Conservation (phyloP, 2,113 vertebrate species). For the Monarcha castaneiventris region DNA sequence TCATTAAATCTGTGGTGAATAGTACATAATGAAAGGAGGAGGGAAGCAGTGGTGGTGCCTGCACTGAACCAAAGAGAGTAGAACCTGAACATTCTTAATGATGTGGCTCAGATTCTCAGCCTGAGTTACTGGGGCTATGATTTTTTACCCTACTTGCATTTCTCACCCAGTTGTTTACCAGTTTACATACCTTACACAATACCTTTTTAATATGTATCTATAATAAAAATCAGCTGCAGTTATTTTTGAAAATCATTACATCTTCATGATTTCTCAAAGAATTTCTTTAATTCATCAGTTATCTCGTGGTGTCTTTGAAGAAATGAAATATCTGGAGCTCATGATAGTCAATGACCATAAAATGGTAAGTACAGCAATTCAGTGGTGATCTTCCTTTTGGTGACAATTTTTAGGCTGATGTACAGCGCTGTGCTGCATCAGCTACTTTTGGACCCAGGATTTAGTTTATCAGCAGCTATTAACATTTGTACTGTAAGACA, state of each 20-base stretch:
- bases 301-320: slow-evolving; percentile 89
- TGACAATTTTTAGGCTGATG: neutral
- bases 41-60: neutral
- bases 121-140: neutral
- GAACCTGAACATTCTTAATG: neutral
- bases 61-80: neutral
- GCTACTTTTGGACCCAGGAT: neutral
- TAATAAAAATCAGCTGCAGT: neutral
- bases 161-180: neutral
- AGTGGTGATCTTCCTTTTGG: neutral
- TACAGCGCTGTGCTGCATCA: neutral
- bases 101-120: neutral
- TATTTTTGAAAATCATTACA: neutral
- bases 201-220: neutral
- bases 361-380: slow-evolving; percentile 80
- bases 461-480: neutral
- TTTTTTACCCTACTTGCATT: neutral
- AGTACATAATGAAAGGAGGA: neutral
- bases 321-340: slow-evolving; percentile 96
- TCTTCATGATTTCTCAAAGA: neutral
- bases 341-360: slow-evolving; percentile 97
- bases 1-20: neutral
- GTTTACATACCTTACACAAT: neutral
- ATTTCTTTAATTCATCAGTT: slow-evolving; percentile 75
- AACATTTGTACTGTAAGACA: neutral